Evolutionary conservation across 2,797 vertebrate genomes (phyloP).

Genomic region (Enoplosus armatus): DNA sequence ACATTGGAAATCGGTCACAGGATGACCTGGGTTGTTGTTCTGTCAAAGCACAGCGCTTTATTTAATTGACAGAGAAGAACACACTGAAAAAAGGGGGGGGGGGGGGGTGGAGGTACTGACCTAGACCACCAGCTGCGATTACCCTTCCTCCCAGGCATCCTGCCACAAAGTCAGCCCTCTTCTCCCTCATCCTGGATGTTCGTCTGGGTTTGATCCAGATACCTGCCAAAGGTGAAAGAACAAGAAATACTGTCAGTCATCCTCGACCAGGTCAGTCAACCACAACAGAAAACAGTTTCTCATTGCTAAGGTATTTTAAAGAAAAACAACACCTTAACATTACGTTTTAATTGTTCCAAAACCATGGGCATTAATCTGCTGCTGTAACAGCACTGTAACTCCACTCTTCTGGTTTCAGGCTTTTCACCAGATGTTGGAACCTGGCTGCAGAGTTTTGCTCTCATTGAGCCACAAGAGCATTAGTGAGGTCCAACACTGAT

Average conservation of each 20-base stretch:
- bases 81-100: background rate
- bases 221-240: slow-evolving; percentile 81
- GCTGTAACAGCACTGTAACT: background rate
- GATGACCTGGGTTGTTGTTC: background rate
- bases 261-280: background rate
- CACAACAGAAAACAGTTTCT: background rate
- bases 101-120: slow-evolving; percentile 79
- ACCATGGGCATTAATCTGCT: background rate
- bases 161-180: slow-evolving; percentile 96
- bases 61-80: slow-evolving; percentile 7
- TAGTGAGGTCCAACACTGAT: background rate
- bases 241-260: slow-evolving; percentile 12
- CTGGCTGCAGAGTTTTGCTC: background rate
- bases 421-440: background rate
- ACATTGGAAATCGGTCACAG: slow-evolving; percentile 3
- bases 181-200: slow-evolving; percentile 93
- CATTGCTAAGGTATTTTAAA: background rate
- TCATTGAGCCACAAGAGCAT: background rate
- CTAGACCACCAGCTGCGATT: slow-evolving; percentile 92
- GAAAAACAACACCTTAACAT: background rate
- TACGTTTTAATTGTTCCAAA: background rate
- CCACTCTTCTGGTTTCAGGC: background rate
- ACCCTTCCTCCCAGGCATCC: slow-evolving; percentile 92
- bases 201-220: slow-evolving; percentile 93
- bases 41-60: background rate